Evolutionary conservation across 1,140 invertebrate genomes (phyloP), one percentile per base, ranked within the genome.

Genomic region (Danaus plexippus): DNA sequence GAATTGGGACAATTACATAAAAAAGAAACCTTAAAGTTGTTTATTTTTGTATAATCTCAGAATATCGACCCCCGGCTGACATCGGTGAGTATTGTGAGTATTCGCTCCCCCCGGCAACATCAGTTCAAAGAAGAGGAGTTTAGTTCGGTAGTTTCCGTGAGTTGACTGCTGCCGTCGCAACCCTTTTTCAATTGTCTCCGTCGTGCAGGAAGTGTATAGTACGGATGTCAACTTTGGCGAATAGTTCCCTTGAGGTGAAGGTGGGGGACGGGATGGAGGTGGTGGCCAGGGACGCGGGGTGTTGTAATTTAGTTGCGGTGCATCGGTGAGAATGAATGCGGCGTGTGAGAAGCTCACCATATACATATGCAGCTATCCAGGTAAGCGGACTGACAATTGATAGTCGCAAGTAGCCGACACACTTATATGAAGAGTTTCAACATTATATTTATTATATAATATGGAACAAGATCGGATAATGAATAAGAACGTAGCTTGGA

Each of bases 301-400:
- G 48, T 48, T 61, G 61, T 67, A 69, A 73, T 71, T 72, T 68
- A 66, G 70, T 71, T 67, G 68, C 64, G 64, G 73, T 59, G 68
- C 57, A 57, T 66, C 66, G 66, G 59, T 52, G 61, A 58, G 64
- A 68, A 66, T 71, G 69, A 73, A 71, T 69, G 65, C 53, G 56
- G 52, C 65, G 63, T 71, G 61, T 58, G 62, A 65, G 43, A 55
- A 48, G 49, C 56, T 42, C 50, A 52, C 43, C 40, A 12, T 43
- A 43, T 9, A 56, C 46, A 48, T 12, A 13, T 54, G 46, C 13
- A 32, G 22, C 22, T 32, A 32, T 32, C 15, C 12, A 12, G 42
- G 32, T 47, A 48, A 57, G 51, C 62, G 41, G 22, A 53, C 54
- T 57, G 51, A 57, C 64, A 54, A 59, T 44, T 47, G 40, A 46